Evolutionary conservation across 1,140 invertebrate genomes (phyloP).

Genomic region (Ptiloglossa arizonensis): DNA sequence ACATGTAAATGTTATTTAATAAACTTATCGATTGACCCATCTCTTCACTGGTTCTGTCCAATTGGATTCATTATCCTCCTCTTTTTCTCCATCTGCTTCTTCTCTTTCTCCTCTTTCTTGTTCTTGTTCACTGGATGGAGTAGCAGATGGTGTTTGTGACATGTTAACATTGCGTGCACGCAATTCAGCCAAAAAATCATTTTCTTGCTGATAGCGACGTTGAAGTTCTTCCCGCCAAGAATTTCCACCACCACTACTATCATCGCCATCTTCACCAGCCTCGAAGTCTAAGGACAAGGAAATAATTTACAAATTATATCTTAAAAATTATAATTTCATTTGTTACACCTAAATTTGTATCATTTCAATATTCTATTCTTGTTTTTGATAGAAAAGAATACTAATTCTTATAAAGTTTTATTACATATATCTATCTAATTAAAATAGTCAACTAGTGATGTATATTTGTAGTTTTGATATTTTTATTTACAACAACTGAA

Average conservation of each 20-base stretch:
- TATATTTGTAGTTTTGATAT: neutral
- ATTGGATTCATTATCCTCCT: conserved; percentile 84
- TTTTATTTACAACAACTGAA: conserved; percentile 14
- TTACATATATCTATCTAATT: neutral
- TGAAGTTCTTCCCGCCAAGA: conserved; percentile 86
- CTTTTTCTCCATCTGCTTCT: conserved; percentile 79
- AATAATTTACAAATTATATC: neutral
- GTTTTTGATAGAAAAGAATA: neutral
- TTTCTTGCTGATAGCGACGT: conserved; percentile 85
- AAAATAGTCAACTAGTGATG: neutral
- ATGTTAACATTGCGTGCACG: conserved; percentile 82
- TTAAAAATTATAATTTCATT: neutral
- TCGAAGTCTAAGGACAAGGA: conserved; percentile 78
- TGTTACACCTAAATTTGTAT: neutral
- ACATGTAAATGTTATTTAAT: conserved; percentile 6
- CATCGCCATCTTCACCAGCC: conserved; percentile 82
- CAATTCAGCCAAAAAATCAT: conserved; percentile 85
- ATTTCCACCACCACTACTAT: conserved; percentile 81
- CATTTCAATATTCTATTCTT: neutral
- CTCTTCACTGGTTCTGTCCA: conserved; percentile 87
- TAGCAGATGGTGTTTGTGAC: conserved; percentile 67
- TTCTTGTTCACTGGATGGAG: conserved; percentile 77
- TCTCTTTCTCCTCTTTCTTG: conserved; percentile 78
- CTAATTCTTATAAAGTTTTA: neutral
- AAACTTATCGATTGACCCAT: conserved; percentile 86